Evolutionary conservation across 2,888 invertebrate species (phyloP).

Genomic region (Cerceris rybyensis): DNA sequence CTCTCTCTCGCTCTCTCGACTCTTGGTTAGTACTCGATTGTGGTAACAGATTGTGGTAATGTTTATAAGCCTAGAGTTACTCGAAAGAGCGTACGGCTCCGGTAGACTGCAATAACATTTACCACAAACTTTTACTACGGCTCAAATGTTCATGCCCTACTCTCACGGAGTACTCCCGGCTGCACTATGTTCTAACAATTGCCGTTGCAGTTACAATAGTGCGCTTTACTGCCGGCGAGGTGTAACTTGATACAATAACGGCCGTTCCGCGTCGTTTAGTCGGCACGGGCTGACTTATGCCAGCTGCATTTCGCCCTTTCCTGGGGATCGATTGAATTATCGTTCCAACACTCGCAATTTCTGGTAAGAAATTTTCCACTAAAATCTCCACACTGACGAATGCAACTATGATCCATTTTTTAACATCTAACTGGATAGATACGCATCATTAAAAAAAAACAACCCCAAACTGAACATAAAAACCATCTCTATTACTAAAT

Average conservation of each 20-base stretch:
- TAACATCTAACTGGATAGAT: too few relatives aligned
- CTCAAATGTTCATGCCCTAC: constrained; percentile 44
- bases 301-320: neutral
- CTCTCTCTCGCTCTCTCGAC: constrained; percentile 5
- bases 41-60: constrained; percentile 66
- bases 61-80: constrained; percentile 63
- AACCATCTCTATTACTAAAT: too few relatives aligned
- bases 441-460: too few relatives aligned
- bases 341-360: too few relatives aligned
- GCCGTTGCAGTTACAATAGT: constrained; percentile 58
- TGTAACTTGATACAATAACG: constrained; percentile 68
- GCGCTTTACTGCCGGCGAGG: constrained; percentile 61
- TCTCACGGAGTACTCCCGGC: constrained; percentile 25
- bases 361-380: too few relatives aligned
- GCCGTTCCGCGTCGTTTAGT: constrained; percentile 63
- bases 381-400: too few relatives aligned
- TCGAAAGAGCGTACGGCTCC: constrained; percentile 47
- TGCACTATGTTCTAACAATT: constrained; percentile 63
- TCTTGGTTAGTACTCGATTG: constrained; percentile 49
- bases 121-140: constrained; percentile 67
- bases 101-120: constrained; percentile 65
- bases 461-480: too few relatives aligned
- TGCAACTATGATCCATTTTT: too few relatives aligned
- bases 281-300: constrained; percentile 51
- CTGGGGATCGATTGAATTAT: constrained; percentile 30